Base-by-base conservation (phyloP, 2,888 invertebrate genomes). In the Yponomeuta evonymella region DNA sequence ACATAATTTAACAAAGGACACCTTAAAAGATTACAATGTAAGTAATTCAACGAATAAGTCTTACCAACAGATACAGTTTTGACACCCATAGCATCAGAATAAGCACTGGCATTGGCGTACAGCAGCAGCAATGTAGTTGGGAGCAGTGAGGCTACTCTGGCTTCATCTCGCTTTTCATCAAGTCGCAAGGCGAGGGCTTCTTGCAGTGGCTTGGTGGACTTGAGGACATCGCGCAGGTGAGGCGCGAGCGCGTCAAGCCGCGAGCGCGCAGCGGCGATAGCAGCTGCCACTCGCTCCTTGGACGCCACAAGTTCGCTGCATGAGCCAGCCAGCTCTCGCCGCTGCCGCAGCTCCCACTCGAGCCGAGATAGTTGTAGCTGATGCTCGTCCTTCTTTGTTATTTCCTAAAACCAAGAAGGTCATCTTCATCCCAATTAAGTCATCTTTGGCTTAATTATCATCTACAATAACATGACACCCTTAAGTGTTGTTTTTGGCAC, bases 281-380 rank as follows among this genome's bases (percentile, higher is more conserved):
- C 96, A 64, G 95, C 93, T 1, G 95, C 94, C 2, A 97, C 95
- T 67, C 94, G 93, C 77, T 97, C 96, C 82, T 97, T 98, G 48
- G 94, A 95, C 36, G 95, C 93, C 64, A 96, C 94, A 9, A 97
- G 88, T 74, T 96, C 94, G 79, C 95, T 95, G 78, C 97, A 96
- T 48, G 96, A 93, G 62, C 94, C 93, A 0, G 97, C 94, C 67
- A 98, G 89, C 77, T 96, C 95, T 81, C 98, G 96, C 1, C 99
- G 94, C 83, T 98, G 97, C 29, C 95, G 95, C 70, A 98, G 88
- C 85, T 99, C 99, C 96, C 97, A 98, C 82, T 98, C 97, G 51
- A 99, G 89, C 73, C 98, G 94, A 36, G 97, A 97, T 73, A 98
- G 86, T 79, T 96, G 96, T 73, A 96, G 91, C 78, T 96, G 95